These are phyloP conservation scores for Myocastor coypus DNA, from an alignment of 2,113 vertebrate species.

Conservation along the genomic window DNA sequence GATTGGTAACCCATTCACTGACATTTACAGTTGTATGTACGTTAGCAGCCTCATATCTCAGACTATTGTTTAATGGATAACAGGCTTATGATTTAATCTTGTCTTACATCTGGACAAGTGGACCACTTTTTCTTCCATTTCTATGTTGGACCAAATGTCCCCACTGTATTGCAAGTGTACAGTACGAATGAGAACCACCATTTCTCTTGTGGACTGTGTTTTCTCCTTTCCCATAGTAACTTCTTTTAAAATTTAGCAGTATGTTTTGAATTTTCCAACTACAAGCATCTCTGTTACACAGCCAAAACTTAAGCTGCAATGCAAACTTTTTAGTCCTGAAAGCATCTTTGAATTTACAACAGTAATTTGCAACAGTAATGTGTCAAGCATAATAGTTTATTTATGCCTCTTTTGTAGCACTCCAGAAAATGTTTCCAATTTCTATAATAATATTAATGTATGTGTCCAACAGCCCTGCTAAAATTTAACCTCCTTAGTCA, in stretches of 20 bases:
- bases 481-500: not conserved
- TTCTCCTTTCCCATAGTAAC: not conserved
- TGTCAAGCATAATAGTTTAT: not conserved
- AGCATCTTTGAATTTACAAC: not conserved
- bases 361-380: not conserved
- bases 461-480: not conserved
- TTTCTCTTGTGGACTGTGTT: not conserved
- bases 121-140: not conserved
- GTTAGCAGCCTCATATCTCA: not conserved
- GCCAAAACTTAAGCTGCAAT: not conserved
- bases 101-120: not conserved
- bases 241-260: slow-evolving; percentile 17
- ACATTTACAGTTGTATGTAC: not conserved
- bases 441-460: not conserved
- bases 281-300: not conserved
- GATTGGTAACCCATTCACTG: not conserved
- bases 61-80: not conserved
- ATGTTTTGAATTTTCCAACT: slow-evolving; percentile 20
- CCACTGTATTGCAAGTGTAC: not conserved
- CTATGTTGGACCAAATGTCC: not conserved
- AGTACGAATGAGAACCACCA: not conserved
- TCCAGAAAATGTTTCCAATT: slow-evolving; percentile 13
- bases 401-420: not conserved
- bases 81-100: not conserved
- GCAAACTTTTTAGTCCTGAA: not conserved